phyloP scores from a whole-genome alignment of 2,888 invertebrate species.

The Metacarcinus magister region DNA sequence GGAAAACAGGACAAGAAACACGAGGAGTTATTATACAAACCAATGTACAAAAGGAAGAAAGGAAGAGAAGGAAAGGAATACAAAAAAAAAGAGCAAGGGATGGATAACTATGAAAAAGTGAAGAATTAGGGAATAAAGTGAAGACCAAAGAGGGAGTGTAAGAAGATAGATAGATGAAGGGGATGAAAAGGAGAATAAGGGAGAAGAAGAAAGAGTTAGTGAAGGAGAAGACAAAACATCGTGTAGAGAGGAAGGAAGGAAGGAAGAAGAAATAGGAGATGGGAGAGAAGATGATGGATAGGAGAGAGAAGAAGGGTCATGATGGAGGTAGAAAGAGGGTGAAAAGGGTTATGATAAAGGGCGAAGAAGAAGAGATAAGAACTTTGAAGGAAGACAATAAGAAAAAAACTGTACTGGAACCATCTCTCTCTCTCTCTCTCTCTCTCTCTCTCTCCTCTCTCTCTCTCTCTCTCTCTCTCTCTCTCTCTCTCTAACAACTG shows the following conservation, averaged over 20 bases:
- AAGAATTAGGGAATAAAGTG: background rate
- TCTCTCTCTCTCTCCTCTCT: slow-evolving; percentile 46
- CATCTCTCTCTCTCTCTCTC: background rate
- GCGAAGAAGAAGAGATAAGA: background rate
- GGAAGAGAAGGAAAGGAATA: background rate
- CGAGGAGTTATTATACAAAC: background rate
- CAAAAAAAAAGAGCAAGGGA: background rate
- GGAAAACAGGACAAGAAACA: background rate
- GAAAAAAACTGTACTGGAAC: background rate
- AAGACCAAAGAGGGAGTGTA: background rate
- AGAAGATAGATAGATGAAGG: background rate
- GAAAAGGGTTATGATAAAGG: background rate
- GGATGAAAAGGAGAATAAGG: background rate
- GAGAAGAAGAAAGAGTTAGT: background rate
- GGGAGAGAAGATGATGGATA: background rate
- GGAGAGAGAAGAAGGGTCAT: background rate
- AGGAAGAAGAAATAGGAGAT: background rate
- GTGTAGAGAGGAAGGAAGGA: background rate
- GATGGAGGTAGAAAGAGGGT: background rate
- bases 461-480: slow-evolving; percentile 46
- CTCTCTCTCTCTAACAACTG: background rate
- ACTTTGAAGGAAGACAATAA: background rate
- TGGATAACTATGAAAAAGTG: background rate
- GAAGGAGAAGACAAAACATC: background rate
- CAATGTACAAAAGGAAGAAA: background rate